A percentile compares a stretch with the other conserved stretches of the same genome.
phyloP scores from a whole-genome alignment of 2,113 vertebrate species.

The Syngnathus floridae region DNA sequence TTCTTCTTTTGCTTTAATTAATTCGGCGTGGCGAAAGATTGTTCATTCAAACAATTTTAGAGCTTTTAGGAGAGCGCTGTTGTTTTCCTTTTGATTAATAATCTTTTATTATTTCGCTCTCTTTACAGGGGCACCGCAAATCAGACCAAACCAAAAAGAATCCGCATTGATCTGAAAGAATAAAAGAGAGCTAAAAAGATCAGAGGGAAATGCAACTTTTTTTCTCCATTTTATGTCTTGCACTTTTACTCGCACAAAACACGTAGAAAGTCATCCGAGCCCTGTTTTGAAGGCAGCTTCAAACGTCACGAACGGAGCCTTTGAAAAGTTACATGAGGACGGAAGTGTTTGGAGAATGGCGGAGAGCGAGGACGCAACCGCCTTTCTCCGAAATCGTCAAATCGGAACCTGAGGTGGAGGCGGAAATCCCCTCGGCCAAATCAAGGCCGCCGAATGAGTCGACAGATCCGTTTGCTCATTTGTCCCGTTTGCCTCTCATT shows the following conservation, averaged over 20 bases:
- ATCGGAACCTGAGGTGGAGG: not conserved
- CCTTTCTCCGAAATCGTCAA: slow-evolving; percentile 2
- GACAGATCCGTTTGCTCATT: slow-evolving; percentile 46
- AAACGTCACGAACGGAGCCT: slow-evolving; percentile 57
- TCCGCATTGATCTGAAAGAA: not conserved
- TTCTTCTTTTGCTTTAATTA: slow-evolving; percentile 3
- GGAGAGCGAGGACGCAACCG: slow-evolving; percentile 14
- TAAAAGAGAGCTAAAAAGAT: slow-evolving; percentile 5
- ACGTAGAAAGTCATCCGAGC: slow-evolving; percentile 36
- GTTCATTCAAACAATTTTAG: not conserved
- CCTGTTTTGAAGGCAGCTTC: slow-evolving; percentile 64
- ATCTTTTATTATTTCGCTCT: slow-evolving; percentile 1
- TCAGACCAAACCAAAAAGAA: not conserved
- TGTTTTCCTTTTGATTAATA: not conserved
- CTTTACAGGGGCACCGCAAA: not conserved
- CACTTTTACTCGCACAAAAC: slow-evolving; percentile 33
- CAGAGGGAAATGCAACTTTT: slow-evolving; percentile 9
- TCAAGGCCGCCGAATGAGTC: slow-evolving; percentile 25
- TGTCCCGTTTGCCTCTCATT: slow-evolving; percentile 29
- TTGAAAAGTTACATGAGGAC: slow-evolving; percentile 61
- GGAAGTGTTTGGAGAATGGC: slow-evolving; percentile 34
- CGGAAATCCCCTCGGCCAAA: not conserved
- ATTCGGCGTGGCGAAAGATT: slow-evolving; percentile 3
- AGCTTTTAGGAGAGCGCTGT: not conserved
- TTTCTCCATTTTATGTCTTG: slow-evolving; percentile 19